Evolutionary conservation across 2,888 invertebrate species (phyloP).

Genomic region (Leucozona laternaria): DNA sequence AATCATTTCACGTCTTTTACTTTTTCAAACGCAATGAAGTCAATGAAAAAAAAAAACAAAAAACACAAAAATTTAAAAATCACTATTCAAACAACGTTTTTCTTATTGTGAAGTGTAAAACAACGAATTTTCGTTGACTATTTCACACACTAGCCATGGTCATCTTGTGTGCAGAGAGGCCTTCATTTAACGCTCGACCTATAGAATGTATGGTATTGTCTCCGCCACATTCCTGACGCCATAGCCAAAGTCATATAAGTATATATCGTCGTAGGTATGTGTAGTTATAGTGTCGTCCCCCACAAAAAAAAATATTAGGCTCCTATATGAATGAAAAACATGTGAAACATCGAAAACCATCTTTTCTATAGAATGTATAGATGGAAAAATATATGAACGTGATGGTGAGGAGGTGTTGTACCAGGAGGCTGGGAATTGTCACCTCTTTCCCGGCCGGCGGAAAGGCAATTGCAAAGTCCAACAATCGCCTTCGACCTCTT

Average conservation of each 20-base stretch:
- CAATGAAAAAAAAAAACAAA: conserved; percentile 36
- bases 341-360: conserved; percentile 62
- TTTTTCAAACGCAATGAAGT: conserved; percentile 35
- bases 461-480: conserved; percentile 73
- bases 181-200: conserved; percentile 32
- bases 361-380: background rate
- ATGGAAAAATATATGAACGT: background rate
- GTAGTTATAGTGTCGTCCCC: conserved; percentile 13
- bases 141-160: conserved; percentile 55
- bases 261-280: no score
- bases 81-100: conserved; percentile 70
- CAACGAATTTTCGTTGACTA: conserved; percentile 64
- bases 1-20: conserved; percentile 52
- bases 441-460: conserved; percentile 10
- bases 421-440: background rate
- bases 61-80: conserved; percentile 53
- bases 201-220: conserved; percentile 4
- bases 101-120: conserved; percentile 66
- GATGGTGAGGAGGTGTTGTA: background rate
- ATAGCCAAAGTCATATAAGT: background rate
- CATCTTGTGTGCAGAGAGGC: background rate
- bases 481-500: conserved; percentile 73
- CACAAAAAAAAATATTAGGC: conserved; percentile 46
- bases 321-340: conserved; percentile 50
- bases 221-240: conserved; percentile 9